A percentile compares a stretch with the other conserved stretches of the same genome.
Evolutionary conservation across 1,140 invertebrate genomes (phyloP).

Genomic region (Drosophila malerkotliana): DNA sequence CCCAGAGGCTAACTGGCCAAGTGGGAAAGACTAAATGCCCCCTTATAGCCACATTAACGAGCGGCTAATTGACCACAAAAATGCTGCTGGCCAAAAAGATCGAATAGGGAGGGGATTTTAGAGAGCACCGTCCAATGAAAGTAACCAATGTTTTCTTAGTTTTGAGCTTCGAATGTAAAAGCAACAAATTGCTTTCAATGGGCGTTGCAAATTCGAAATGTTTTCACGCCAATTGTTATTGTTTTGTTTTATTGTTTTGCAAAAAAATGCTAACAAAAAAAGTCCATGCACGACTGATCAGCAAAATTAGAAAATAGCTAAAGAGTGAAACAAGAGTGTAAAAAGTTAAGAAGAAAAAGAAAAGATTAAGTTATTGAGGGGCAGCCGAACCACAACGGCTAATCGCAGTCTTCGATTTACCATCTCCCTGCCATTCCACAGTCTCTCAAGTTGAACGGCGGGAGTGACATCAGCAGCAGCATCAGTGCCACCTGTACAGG

Average conservation of each 20-base stretch:
- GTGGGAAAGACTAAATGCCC: constrained; percentile 25
- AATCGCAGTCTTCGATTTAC: constrained; percentile 37
- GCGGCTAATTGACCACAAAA: constrained; percentile 74
- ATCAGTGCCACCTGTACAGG: constrained; percentile 20
- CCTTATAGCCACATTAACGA: constrained; percentile 37
- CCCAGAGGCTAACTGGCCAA: constrained; percentile 24
- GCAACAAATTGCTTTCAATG: constrained; percentile 74
- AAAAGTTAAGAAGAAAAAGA: constrained; percentile 10
- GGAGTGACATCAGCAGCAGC: constrained; percentile 40
- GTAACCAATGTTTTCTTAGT: constrained; percentile 59
- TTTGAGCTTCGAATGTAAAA: constrained; percentile 36
- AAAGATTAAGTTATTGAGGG: constrained; percentile 46
- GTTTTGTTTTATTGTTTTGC: constrained; percentile 18
- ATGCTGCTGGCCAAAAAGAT: constrained; percentile 36
- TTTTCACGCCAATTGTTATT: constrained; percentile 18
- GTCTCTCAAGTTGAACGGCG: constrained; percentile 80
- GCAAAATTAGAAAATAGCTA: constrained; percentile 66
- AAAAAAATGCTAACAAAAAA: constrained; percentile 35
- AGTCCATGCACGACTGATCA: constrained; percentile 71
- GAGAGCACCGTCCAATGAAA: constrained; percentile 53
- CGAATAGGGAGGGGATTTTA: constrained; percentile 15
- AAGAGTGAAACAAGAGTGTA: constrained; percentile 39
- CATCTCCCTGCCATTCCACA: constrained; percentile 56
- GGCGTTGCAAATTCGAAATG: constrained; percentile 63
- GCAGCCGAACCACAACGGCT: constrained; percentile 53